A percentile compares a stretch with the other conserved stretches of the same genome.
Evolutionary conservation across 2,113 vertebrate species (phyloP).

Genomic region (Cnemophilus loriae): DNA sequence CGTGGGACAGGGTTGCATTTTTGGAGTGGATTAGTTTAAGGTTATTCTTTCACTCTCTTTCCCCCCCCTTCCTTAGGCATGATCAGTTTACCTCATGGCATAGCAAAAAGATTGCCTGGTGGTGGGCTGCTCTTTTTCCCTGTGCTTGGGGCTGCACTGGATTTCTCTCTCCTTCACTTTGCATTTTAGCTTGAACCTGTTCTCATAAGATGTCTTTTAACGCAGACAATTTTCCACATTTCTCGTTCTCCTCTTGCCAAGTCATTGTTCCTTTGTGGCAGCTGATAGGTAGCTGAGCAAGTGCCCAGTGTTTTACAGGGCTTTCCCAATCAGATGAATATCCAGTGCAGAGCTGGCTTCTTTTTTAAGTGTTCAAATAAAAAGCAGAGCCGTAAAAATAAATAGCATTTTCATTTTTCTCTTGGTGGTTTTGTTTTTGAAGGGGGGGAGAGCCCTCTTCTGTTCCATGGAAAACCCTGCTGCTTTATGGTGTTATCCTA

Average conservation of each 20-base stretch:
- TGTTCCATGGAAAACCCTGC: constrained; percentile 52
- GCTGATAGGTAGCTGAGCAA: constrained; percentile 12
- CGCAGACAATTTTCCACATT: not conserved
- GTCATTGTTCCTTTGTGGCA: not conserved
- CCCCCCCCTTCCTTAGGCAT: not conserved
- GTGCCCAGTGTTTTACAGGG: not conserved
- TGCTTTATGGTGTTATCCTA: constrained; percentile 57
- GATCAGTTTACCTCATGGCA: constrained; percentile 28
- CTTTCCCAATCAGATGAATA: not conserved
- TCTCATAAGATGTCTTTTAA: not conserved
- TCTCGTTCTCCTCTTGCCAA: not conserved
- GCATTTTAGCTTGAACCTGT: not conserved
- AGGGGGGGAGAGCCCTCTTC: constrained; percentile 12
- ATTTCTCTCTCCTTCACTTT: not conserved
- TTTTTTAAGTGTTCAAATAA: constrained; percentile 33
- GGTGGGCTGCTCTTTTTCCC: not conserved
- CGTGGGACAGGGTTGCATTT: not conserved
- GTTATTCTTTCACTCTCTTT: not conserved
- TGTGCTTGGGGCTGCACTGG: not conserved
- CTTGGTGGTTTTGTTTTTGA: constrained; percentile 51
- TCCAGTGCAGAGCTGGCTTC: constrained; percentile 30
- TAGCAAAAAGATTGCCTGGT: not conserved
- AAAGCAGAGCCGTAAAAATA: constrained; percentile 55
- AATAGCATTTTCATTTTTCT: constrained; percentile 69
- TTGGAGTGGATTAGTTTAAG: not conserved